Evolutionary conservation across 2,888 invertebrate species (phyloP).

Genomic region (Biston stratarius): DNA sequence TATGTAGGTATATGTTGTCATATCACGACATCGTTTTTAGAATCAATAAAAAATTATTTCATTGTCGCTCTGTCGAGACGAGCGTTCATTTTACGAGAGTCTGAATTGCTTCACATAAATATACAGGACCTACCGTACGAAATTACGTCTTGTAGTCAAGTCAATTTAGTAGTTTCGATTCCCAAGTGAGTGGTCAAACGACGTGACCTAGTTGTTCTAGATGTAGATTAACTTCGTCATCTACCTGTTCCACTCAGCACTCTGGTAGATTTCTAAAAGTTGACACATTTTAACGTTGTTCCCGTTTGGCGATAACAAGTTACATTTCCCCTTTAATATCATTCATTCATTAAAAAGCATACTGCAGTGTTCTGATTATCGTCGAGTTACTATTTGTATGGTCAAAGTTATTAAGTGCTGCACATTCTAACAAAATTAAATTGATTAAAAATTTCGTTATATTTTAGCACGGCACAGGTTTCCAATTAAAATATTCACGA

Average conservation of each 20-base stretch:
- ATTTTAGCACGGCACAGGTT: not conserved
- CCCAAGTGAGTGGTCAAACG: conserved; percentile 14
- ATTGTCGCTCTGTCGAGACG: not conserved
- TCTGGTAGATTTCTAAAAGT: not conserved
- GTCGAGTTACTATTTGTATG: no score
- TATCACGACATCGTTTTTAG: not conserved
- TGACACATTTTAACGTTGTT: not conserved
- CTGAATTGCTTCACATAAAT: conserved; percentile 2
- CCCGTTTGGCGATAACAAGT: not conserved
- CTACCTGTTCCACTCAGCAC: not conserved
- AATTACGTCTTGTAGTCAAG: not conserved
- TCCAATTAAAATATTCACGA: conserved; percentile 6
- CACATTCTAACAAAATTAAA: no score
- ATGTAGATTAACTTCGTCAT: conserved; percentile 1
- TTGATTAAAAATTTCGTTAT: not conserved
- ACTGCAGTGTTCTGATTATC: not conserved
- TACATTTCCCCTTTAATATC: no score
- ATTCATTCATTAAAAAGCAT: not conserved
- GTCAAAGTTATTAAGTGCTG: no score
- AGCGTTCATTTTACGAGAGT: not conserved
- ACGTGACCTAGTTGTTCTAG: conserved; percentile 9
- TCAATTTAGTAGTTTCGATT: conserved; percentile 8
- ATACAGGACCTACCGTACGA: not conserved
- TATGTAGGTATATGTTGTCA: not conserved
- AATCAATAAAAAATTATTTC: not conserved